These are phyloP conservation scores for Spilogale gracilis DNA, from an alignment of 2,113 vertebrate species.

Conservation along the genomic window DNA sequence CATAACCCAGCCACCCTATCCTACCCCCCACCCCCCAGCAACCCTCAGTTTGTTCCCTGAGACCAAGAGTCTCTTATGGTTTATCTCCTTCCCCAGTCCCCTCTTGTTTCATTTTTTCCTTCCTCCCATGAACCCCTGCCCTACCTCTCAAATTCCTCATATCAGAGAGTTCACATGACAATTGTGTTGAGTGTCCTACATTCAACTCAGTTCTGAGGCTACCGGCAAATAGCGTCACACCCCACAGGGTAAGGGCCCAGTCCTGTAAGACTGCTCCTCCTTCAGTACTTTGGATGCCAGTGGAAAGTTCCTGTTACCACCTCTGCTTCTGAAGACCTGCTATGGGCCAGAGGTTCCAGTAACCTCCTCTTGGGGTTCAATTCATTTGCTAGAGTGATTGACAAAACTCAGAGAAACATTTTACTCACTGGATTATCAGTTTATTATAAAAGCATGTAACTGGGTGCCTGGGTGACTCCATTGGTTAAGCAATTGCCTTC, in stretches of 20 bases:
- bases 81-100: too few relatives aligned
- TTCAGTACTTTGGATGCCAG: neutral
- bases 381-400: neutral
- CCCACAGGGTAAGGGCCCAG: neutral
- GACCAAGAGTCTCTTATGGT: too few relatives aligned
- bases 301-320: neutral
- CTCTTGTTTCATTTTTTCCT: too few relatives aligned
- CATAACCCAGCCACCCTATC: too few relatives aligned
- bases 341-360: neutral
- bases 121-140: too few relatives aligned
- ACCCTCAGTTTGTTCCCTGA: too few relatives aligned
- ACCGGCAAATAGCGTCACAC: neutral
- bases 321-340: neutral
- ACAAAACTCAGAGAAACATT: neutral
- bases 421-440: neutral
- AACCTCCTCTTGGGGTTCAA: neutral
- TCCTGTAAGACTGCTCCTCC: too few relatives aligned
- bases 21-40: too few relatives aligned
- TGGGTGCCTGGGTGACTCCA: too few relatives aligned
- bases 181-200: neutral
- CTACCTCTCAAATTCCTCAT: too few relatives aligned
- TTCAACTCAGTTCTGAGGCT: neutral
- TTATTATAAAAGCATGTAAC: neutral
- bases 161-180: too few relatives aligned
- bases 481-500: too few relatives aligned